phyloP scores from a whole-genome alignment of 64 coral and sea anemone species.

The Porites australiensis region DNA sequence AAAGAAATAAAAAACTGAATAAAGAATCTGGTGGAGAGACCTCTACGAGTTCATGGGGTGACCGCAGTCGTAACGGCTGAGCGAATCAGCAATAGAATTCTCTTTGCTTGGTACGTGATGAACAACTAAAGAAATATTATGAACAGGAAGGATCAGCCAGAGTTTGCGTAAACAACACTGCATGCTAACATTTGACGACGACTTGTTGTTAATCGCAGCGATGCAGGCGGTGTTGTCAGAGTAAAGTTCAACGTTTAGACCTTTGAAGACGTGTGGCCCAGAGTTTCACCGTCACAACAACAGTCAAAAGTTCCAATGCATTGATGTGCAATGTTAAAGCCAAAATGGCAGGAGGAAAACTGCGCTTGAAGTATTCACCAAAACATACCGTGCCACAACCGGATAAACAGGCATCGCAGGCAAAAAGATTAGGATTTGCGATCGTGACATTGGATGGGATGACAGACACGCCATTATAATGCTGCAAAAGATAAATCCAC shows the following conservation, averaged over 20 bases:
- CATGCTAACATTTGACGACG: neutral
- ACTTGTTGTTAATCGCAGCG: slow-evolving; percentile 16
- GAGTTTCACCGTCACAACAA: slow-evolving; percentile 16
- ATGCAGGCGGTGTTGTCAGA: slow-evolving; percentile 17
- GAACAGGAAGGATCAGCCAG: neutral
- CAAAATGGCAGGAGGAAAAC: slow-evolving; percentile 12
- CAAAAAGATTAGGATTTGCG: slow-evolving; percentile 6
- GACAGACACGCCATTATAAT: slow-evolving; percentile 9
- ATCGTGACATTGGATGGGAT: slow-evolving; percentile 14
- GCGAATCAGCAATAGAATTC: slow-evolving; percentile 12
- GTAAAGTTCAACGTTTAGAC: slow-evolving; percentile 30
- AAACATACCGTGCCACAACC: slow-evolving; percentile 22
- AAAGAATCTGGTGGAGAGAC: neutral
- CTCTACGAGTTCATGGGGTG: slow-evolving; percentile 14
- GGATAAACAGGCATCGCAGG: slow-evolving; percentile 5
- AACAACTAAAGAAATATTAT: slow-evolving; percentile 17
- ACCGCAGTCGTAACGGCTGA: neutral
- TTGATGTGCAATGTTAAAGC: slow-evolving; percentile 20
- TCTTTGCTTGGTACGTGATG: slow-evolving; percentile 14
- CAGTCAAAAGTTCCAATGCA: slow-evolving; percentile 30
- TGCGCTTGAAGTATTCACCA: neutral
- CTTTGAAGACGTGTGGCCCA: neutral
- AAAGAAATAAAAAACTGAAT: slow-evolving; percentile 4
- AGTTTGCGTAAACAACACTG: slow-evolving; percentile 11
- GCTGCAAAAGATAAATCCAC: slow-evolving; percentile 13